phyloP scores from a whole-genome alignment of 2,797 vertebrate species.

The Tinamus major region DNA sequence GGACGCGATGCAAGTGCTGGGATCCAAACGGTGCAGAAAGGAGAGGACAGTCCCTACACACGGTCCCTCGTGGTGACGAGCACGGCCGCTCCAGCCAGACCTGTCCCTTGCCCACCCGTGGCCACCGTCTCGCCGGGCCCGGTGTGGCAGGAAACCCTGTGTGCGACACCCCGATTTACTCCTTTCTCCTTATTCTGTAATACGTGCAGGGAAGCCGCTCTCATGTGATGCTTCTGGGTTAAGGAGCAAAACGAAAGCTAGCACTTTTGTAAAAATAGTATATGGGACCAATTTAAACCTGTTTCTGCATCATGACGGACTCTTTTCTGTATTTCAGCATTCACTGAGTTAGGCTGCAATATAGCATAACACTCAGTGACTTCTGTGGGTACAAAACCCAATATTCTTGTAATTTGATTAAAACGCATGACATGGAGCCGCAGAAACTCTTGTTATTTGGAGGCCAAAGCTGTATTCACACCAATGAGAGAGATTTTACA shows the following conservation, averaged over 20 bases:
- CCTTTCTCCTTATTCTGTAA: neutral
- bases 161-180: neutral
- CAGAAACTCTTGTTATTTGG: neutral
- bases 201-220: neutral
- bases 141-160: fast-evolving
- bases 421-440: neutral
- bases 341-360: neutral
- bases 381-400: neutral
- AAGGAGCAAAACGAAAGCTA: neutral
- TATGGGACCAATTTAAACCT: neutral
- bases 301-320: neutral
- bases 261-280: neutral
- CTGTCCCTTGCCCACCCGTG: neutral
- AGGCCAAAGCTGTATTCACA: conserved; percentile 18
- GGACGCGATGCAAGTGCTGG: too few species aligned
- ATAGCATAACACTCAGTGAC: fast-evolving
- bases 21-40: neutral
- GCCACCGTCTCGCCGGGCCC: fast-evolving
- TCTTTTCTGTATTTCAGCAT: neutral
- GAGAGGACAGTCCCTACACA: fast-evolving
- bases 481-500: neutral
- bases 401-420: conserved; percentile 15
- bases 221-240: neutral
- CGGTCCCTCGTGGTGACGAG: neutral
- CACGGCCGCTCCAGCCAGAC: neutral